A percentile compares a stretch with the other conserved stretches of the same genome.
Conservation (phyloP, 1,140 invertebrate species). For the fruit fly (Drosophila melanogaster) region DNA sequence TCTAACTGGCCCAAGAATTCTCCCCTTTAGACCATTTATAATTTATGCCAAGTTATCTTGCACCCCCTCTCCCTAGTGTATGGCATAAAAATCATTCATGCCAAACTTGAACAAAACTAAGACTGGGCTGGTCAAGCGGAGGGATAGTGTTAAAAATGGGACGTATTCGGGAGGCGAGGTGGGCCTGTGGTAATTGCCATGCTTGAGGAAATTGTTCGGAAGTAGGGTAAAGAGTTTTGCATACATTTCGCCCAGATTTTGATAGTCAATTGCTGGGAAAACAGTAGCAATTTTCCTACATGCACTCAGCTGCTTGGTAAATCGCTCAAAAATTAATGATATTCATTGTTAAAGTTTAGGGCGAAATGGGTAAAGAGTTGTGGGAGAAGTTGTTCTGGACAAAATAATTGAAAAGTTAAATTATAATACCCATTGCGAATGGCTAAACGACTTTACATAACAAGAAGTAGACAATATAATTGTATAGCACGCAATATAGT, state of each 20-base stretch:
- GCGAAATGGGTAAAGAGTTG: neutral
- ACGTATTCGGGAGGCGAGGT: constrained; percentile 1
- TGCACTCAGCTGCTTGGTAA: constrained; percentile 31
- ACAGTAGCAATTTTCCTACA: constrained; percentile 62
- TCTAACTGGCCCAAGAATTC: constrained; percentile 23
- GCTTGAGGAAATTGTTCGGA: constrained; percentile 44
- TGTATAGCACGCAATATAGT: too few relatives aligned
- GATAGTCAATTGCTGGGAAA: constrained; percentile 40
- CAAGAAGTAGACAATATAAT: too few relatives aligned
- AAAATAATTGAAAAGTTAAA: neutral
- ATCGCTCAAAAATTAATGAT: constrained; percentile 33
- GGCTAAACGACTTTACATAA: too few relatives aligned
- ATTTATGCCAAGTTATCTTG: constrained; percentile 60
- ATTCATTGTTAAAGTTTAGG: constrained; percentile 16
- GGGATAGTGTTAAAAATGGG: constrained; percentile 46
- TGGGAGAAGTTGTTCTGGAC: neutral
- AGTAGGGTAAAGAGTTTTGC: constrained; percentile 60
- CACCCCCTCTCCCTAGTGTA: constrained; percentile 6
- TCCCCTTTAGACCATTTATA: constrained; percentile 53
- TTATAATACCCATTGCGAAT: neutral
- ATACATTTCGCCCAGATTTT: constrained; percentile 73
- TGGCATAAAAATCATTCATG: constrained; percentile 60
- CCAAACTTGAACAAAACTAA: constrained; percentile 51
- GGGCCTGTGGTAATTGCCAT: constrained; percentile 38
- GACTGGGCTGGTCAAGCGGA: constrained; percentile 41